phyloP scores from a whole-genome alignment of 2,113 vertebrate genomes.

The Pipra filicauda region DNA sequence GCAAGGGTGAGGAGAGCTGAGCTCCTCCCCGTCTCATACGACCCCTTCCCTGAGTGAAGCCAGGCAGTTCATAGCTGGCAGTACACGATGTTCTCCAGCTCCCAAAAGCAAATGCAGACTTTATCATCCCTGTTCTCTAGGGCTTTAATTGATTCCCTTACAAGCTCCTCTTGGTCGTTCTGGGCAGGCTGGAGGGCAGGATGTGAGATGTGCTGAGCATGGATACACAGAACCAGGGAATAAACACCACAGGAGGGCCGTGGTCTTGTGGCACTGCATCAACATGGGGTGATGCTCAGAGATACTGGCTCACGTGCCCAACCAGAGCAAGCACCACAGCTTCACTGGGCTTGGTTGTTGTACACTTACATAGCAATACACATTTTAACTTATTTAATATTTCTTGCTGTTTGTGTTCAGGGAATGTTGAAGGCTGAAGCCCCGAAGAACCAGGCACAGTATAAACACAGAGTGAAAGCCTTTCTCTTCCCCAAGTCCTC shows the following conservation, averaged over 20 bases:
- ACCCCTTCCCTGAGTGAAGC: neutral
- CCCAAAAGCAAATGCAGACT: neutral
- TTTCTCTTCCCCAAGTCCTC: neutral
- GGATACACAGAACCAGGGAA: neutral
- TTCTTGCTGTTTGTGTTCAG: neutral
- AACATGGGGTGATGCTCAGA: neutral
- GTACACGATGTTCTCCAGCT: neutral
- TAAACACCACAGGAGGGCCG: accelerated
- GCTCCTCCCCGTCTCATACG: neutral
- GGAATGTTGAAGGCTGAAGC: neutral
- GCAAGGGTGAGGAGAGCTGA: neutral
- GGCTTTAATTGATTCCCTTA: neutral
- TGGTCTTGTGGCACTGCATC: neutral
- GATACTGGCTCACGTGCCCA: accelerated
- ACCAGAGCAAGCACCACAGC: neutral
- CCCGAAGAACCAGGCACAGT: neutral
- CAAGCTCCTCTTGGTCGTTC: neutral
- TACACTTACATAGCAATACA: neutral
- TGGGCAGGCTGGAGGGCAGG: neutral
- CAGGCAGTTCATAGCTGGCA: neutral
- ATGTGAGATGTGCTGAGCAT: neutral
- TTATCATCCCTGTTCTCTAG: neutral
- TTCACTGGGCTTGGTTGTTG: neutral
- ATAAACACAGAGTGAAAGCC: neutral
- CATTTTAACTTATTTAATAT: neutral